Evolutionary conservation across 2,888 invertebrate genomes (phyloP).

Genomic region (Cistogaster globosa): DNA sequence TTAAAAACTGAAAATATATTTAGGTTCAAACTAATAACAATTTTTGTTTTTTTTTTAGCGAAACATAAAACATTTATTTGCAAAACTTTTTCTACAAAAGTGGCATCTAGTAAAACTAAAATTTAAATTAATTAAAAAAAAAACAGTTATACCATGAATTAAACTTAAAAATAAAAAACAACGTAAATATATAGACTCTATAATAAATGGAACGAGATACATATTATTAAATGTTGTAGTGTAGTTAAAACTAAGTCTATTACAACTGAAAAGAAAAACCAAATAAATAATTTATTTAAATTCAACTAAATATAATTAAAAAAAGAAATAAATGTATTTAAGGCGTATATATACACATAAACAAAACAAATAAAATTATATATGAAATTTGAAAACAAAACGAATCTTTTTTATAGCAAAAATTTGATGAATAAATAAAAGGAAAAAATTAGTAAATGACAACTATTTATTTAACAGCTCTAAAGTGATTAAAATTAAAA

Average conservation of each 20-base stretch:
- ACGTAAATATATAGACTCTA: constrained; percentile 62
- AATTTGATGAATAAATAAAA: background rate
- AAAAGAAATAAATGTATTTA: constrained; percentile 56
- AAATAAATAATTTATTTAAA: constrained; percentile 16
- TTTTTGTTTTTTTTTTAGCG: constrained; percentile 58
- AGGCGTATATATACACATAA: constrained; percentile 60
- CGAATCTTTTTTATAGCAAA: constrained; percentile 53
- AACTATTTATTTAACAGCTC: constrained; percentile 13
- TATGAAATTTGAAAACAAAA: constrained; percentile 58
- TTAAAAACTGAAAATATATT: constrained; percentile 49
- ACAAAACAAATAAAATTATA: constrained; percentile 64
- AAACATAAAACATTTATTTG: constrained; percentile 54
- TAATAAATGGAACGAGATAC: constrained; percentile 66
- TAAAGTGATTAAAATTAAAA: constrained; percentile 17
- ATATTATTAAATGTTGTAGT: constrained; percentile 72
- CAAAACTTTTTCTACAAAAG: constrained; percentile 68
- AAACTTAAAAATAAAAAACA: constrained; percentile 22
- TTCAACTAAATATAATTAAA: constrained; percentile 57
- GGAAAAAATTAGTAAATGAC: constrained; percentile 10
- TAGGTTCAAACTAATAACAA: constrained; percentile 56
- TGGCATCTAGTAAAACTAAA: constrained; percentile 47
- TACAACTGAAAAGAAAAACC: constrained; percentile 62
- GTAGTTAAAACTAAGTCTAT: constrained; percentile 71
- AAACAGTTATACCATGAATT: constrained; percentile 34
- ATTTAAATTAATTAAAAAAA: constrained; percentile 26